These are phyloP conservation scores for Hirtodrosophila cameraria DNA, from an alignment of 2,888 invertebrate genomes.

Conservation along the genomic window DNA sequence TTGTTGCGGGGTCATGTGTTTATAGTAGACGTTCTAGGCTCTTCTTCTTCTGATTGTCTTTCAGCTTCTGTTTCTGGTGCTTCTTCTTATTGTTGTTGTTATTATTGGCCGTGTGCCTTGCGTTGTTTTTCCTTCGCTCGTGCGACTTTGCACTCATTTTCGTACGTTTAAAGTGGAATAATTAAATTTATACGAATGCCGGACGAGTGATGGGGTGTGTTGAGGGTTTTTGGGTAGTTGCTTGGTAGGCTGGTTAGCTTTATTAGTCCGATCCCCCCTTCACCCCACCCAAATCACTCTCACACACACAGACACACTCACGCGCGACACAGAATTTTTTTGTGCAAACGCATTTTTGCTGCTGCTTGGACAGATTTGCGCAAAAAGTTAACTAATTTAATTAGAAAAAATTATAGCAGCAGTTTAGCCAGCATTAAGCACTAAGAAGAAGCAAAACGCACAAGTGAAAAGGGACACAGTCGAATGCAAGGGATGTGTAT, in stretches of 20 bases:
- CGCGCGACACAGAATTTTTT: constrained; percentile 40
- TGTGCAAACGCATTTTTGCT: constrained; percentile 26
- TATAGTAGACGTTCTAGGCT: constrained; percentile 22
- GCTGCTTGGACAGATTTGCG: constrained; percentile 21
- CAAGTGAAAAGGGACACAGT: constrained; percentile 48
- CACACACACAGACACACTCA: constrained; percentile 2
- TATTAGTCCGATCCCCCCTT: constrained; percentile 3
- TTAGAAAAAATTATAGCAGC: constrained; percentile 66
- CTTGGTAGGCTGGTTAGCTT: constrained; percentile 47
- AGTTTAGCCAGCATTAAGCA: constrained; percentile 41
- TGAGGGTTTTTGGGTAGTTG: constrained; percentile 19
- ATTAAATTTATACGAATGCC: constrained; percentile 32
- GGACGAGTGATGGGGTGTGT: constrained; percentile 43
- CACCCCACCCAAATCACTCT: not conserved
- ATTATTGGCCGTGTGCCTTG: constrained; percentile 42
- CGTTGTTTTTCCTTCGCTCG: constrained; percentile 55
- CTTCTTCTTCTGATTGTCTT: constrained; percentile 3
- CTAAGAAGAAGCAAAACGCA: constrained; percentile 45
- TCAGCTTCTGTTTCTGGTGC: constrained; percentile 4
- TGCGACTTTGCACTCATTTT: constrained; percentile 65
- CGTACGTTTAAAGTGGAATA: constrained; percentile 30
- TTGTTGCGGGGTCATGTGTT: constrained; percentile 43
- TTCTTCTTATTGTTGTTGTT: constrained; percentile 28
- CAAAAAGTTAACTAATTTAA: constrained; percentile 69
- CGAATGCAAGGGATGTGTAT: constrained; percentile 19